Base-by-base conservation (phyloP, 2,888 invertebrate genomes). In the Eumerus sabulonum region DNA sequence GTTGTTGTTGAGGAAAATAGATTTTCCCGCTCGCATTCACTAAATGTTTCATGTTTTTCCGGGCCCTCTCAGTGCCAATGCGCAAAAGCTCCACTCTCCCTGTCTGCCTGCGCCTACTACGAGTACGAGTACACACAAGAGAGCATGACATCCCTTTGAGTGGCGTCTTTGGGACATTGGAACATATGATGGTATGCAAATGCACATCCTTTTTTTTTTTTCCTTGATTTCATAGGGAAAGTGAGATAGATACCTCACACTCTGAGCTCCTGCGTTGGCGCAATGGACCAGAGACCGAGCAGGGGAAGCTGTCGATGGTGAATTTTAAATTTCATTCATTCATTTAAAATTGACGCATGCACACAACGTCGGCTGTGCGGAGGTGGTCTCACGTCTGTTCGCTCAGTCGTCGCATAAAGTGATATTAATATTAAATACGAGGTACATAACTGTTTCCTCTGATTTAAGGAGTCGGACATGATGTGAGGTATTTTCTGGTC, bases 241-340 rank as follows among this genome's bases (percentile, higher is more conserved):
- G 77, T 73, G 57, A 62, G 48, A 17, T 35, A 56, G 54, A 27
- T 13, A 44, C 11, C 4, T 17, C 9, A 13, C n/a, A 13, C 19
- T 18, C n/a, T 19, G 19, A 19, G 36, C 27, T 27, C 7, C 3
- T 59, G 77, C 66, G 79, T 73, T 79, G 74, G 79, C 74, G 79
- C 79, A 74, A 18, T 72, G 47, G 67, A 19, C 19, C 63, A 42
- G 67, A 67, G 67, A 54, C 16, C 54, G 56, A 44, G 14, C 57
- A 51, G 53, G 74, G 79, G 79, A 73, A 68, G 60, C 54, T 79
- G 68, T 79, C 64, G 79, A 79, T 74, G 79, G 74, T 79, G 74
- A 74, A 79, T 79, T 79, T 79, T 70, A 79, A 79, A 74, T 79
- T 79, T 74, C 79, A 79, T 79, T 77, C 77, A 77, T 77, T 79